Evolutionary conservation across 2,797 vertebrate genomes (phyloP), one percentile per base, ranked within the genome.

Genomic region (Lateolabrax maculatus): DNA sequence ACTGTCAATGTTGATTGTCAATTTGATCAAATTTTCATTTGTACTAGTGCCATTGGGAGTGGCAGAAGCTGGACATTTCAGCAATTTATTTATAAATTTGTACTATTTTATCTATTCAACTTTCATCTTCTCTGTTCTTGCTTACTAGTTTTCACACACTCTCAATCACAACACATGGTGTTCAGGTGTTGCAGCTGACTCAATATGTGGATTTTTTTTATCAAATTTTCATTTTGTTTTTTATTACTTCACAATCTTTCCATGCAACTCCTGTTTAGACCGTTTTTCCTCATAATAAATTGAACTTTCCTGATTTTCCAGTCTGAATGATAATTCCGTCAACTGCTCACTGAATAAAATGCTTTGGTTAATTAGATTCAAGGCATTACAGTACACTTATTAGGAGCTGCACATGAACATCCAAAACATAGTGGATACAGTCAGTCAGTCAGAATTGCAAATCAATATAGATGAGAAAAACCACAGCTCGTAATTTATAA

Each of bases 381-480:
- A 29, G 51, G 62, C 16, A 1, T 16, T 27, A 44, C 52, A 69
- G 37, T 25, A 19, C 27, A 55, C 0, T 25, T 25, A 7, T 62
- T 49, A 15, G 41, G 19, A 75, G 13, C 19, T 62, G 69, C 25
- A 27, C 37, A 58, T 53, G 44, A 52, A 39, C n/a, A 63, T 43
- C 1, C 44, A 51, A 52, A 19, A 66, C 39, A 60, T 12, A 21
- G 31, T 12, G 18, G 51, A 43, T 70, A 19, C 36, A 49, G 46
- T n/a, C n/a, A n/a, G n/a, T n/a, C n/a, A n/a, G 67, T 75, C 34
- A 31, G 16, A 75, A 48, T 39, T 57, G 34, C 44, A 61, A 80
- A 65, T 71, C 2, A 36, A 55, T 62, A 21, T 21, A 25, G 4
- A 56, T 8, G 2, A 18, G 21, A 19, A 71, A 58, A 73, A 37